Base-by-base conservation (phyloP, 2,888 invertebrate genomes). In the Himalopsyche japonica region DNA sequence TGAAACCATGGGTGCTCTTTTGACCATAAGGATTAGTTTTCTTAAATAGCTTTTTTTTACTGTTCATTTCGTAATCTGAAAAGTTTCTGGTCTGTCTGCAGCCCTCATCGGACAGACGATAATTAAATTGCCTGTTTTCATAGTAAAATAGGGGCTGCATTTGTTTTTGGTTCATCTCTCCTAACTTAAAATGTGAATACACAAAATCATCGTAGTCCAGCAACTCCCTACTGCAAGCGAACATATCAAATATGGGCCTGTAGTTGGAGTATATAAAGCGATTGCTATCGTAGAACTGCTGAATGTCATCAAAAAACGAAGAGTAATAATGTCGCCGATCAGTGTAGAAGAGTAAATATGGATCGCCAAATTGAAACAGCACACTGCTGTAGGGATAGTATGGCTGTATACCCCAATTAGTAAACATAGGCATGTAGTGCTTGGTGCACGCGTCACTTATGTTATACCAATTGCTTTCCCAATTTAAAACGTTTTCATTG, bases 151-250 rank as follows among this genome's bases (percentile, higher is more conserved):
- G 88, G 82, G 89, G 87, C 70, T 87, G 88, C 84, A 57, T 81
- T 76, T 87, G 87, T 48, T 87, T 87, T 81, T 85, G 85, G 64
- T 84, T 85, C 37, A 85, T 81, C 30, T 87, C 86, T 30, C 83
- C 86, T 12, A 82, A 37, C 24, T 86, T 86, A 47, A 83, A 84
- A 81, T 87, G 86, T 10, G 86, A 80, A 32, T 86, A 86, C 30
- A 87, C 83, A 82, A 85, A 87, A 80, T 87, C 87, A 87, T 87
- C 87, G 86, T 87, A 87, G 86, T 87, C 87, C 86, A 86, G 49
- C 49, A 87, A 70, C 80, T 87, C 87, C 82, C 86, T 85, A 70
- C 86, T 85, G 70, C 85, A 84, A 34, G 85, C 64, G n/a, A 85
- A 79, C 49, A 87, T 77, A 77, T 87, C 87, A 43, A 86, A 85